phyloP scores from a whole-genome alignment of 2,113 vertebrate genomes.

The Agelaius phoeniceus region DNA sequence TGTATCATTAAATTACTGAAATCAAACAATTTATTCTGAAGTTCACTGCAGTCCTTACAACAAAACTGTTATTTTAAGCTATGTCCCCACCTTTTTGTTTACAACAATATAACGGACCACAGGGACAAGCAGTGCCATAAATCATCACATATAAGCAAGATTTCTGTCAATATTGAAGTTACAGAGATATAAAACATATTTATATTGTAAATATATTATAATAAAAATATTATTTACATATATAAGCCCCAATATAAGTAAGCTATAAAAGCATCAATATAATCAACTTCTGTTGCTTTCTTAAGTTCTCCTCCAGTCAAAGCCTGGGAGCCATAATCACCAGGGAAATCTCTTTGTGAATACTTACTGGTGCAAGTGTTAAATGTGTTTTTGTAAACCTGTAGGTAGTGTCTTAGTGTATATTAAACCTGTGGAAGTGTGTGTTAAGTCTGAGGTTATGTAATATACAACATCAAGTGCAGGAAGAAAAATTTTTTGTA shows the following conservation, averaged over 20 bases:
- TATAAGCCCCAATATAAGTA: not conserved
- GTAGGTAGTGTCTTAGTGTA: not conserved
- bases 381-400: not conserved
- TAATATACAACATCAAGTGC: not conserved
- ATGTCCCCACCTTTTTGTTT: not conserved
- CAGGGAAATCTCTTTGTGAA: not conserved
- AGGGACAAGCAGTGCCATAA: not conserved
- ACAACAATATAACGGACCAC: not conserved
- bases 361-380: not conserved
- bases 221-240: not conserved
- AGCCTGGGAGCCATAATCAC: not conserved
- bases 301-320: not conserved
- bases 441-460: not conserved
- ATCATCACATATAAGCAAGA: not conserved
- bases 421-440: not conserved
- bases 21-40: not conserved
- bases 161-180: not conserved
- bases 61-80: not conserved
- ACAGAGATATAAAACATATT: not conserved
- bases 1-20: not conserved
- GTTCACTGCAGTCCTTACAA: not conserved
- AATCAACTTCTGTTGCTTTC: not conserved
- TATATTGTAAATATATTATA: not conserved
- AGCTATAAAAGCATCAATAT: not conserved
- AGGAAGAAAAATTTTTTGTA: not conserved